phyloP scores from a whole-genome alignment of 2,797 vertebrate species.

The Lophotriccus pileatus region DNA sequence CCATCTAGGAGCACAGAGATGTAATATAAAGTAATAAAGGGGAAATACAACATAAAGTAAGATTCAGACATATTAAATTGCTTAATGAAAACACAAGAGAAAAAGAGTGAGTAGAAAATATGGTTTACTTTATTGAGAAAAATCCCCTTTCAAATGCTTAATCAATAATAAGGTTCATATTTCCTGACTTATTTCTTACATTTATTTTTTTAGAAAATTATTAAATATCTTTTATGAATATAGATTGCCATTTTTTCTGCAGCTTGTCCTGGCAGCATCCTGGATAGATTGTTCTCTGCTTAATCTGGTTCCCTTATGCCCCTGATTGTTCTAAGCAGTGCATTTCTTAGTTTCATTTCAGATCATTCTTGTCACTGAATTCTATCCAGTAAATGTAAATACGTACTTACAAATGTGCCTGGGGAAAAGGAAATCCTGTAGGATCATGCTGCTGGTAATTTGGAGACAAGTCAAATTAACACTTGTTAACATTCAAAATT shows the following conservation, averaged over 20 bases:
- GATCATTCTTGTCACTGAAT: conserved; percentile 17
- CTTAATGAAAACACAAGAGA: conserved; percentile 67
- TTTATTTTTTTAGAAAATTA: not conserved
- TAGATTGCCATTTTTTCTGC: not conserved
- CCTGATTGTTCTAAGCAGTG: not conserved
- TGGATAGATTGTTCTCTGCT: not conserved
- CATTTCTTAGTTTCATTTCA: conserved; percentile 15
- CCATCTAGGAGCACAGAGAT: conserved; percentile 54
- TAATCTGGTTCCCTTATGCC: not conserved
- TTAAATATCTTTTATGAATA: conserved; percentile 37
- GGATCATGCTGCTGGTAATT: not conserved
- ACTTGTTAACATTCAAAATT: not conserved
- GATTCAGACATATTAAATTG: conserved; percentile 68
- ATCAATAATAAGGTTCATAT: conserved; percentile 62
- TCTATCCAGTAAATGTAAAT: conserved; percentile 23
- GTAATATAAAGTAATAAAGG: conserved; percentile 74
- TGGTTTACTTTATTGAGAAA: conserved; percentile 60
- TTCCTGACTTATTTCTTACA: not conserved
- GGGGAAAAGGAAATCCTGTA: conserved; percentile 26
- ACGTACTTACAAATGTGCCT: conserved; percentile 5
- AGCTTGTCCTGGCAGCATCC: not conserved
- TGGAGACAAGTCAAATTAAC: not conserved
- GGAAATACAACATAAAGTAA: conserved; percentile 62
- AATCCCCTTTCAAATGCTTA: conserved; percentile 42
- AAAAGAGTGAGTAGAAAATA: conserved; percentile 24